phyloP scores from a whole-genome alignment of 2,888 invertebrate species.

The Nycteola revayana region DNA sequence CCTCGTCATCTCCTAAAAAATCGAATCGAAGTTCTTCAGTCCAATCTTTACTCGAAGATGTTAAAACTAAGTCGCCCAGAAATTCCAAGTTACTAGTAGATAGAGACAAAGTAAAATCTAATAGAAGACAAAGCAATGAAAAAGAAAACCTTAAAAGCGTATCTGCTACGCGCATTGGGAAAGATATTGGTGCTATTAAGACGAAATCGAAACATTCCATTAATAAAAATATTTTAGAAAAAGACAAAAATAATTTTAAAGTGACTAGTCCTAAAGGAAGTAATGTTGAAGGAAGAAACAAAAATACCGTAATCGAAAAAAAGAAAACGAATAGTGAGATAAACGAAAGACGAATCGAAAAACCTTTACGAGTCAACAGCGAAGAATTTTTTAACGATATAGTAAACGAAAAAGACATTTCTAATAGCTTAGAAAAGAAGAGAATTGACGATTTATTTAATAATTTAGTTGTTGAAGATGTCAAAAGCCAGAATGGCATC shows the following conservation, averaged over 20 bases:
- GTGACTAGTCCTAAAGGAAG: constrained; percentile 66
- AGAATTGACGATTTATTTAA: constrained; percentile 70
- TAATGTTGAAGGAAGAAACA: constrained; percentile 44
- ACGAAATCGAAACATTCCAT: constrained; percentile 78
- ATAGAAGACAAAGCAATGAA: constrained; percentile 59
- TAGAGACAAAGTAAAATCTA: constrained; percentile 62
- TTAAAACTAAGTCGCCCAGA: constrained; percentile 57
- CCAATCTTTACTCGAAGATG: constrained; percentile 64
- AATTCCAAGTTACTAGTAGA: constrained; percentile 68
- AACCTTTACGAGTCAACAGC: constrained; percentile 48
- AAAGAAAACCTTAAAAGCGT: constrained; percentile 63
- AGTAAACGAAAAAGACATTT: constrained; percentile 51
- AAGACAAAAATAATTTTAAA: constrained; percentile 73
- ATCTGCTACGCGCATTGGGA: constrained; percentile 51
- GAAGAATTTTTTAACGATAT: constrained; percentile 68
- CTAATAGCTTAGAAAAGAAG: constrained; percentile 56
- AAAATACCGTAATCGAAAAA: constrained; percentile 45
- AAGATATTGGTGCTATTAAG: constrained; percentile 78
- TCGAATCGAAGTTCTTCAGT: constrained; percentile 69
- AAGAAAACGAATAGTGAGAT: constrained; percentile 41
- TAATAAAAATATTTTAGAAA: constrained; percentile 73
- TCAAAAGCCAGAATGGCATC: constrained; percentile 39
- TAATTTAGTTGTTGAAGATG: constrained; percentile 53
- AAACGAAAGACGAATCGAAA: constrained; percentile 26
- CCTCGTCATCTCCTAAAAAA: constrained; percentile 54